phyloP scores from a whole-genome alignment of 2,888 invertebrate species.

The Acanthosepion pharaonis region DNA sequence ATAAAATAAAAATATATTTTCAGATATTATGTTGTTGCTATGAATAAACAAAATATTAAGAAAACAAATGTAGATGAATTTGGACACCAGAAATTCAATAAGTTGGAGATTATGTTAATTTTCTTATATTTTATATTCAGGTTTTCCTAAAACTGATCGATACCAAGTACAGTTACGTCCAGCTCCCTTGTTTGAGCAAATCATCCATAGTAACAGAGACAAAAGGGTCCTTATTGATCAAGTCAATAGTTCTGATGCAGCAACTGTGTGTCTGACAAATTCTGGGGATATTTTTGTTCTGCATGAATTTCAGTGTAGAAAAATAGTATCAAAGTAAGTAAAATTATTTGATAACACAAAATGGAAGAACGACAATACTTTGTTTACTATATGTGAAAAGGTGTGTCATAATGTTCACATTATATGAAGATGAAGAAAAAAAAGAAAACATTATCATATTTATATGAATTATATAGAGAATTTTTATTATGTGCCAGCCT shows the following conservation, averaged over 20 bases:
- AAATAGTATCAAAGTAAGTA: constrained; percentile 80
- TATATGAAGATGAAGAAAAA: too few relatives aligned
- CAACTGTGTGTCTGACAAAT: constrained; percentile 80
- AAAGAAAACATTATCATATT: too few relatives aligned
- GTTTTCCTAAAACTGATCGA: constrained; percentile 78
- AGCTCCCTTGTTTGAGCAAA: constrained; percentile 69
- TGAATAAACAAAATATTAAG: too few relatives aligned
- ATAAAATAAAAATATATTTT: too few relatives aligned
- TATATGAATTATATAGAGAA: too few relatives aligned
- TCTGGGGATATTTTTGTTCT: constrained; percentile 83
- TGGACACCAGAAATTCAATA: not conserved
- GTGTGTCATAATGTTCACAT: too few relatives aligned
- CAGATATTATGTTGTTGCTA: too few relatives aligned
- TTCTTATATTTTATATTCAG: constrained; percentile 55
- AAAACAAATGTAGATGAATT: not conserved
- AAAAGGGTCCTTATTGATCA: constrained; percentile 65
- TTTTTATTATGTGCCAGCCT: too few relatives aligned
- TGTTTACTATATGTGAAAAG: too few relatives aligned
- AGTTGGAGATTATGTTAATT: not conserved
- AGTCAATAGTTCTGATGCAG: constrained; percentile 82
- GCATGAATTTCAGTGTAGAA: constrained; percentile 82
- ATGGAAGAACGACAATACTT: too few relatives aligned
- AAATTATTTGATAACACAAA: too few relatives aligned
- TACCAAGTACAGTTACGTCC: constrained; percentile 70
- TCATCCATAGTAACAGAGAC: not conserved